A percentile compares a stretch with the other conserved stretches of the same genome.
Evolutionary conservation across 2,113 vertebrate species (phyloP).

Genomic region (Sander lucioperca): DNA sequence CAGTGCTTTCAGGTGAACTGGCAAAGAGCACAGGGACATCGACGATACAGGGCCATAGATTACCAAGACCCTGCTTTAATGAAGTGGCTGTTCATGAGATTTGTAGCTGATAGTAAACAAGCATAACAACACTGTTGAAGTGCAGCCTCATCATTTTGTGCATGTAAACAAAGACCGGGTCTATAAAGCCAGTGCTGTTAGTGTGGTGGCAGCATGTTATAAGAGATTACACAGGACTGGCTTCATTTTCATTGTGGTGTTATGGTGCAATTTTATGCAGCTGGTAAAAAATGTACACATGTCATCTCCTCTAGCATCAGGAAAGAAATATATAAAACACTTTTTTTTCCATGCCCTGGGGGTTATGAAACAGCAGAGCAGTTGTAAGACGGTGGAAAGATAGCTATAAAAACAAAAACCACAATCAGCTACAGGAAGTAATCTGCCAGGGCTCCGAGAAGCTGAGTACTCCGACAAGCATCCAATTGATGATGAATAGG

Average conservation of each 20-base stretch:
- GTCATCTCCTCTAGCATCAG: not conserved
- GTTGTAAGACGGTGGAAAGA: constrained; percentile 6
- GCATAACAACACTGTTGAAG: constrained; percentile 42
- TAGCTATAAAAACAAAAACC: constrained; percentile 17
- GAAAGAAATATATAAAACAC: not conserved
- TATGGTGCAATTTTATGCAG: constrained; percentile 14
- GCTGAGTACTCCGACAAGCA: constrained; percentile 28
- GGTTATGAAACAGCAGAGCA: not conserved
- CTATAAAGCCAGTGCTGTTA: constrained; percentile 24
- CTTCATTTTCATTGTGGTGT: constrained; percentile 5
- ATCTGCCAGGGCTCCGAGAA: constrained; percentile 28
- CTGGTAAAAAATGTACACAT: constrained; percentile 11
- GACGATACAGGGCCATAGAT: constrained; percentile 23
- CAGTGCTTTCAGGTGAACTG: not conserved
- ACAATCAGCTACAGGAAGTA: constrained; percentile 37
- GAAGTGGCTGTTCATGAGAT: constrained; percentile 52
- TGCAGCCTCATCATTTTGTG: constrained; percentile 60
- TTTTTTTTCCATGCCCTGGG: not conserved
- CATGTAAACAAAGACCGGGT: constrained; percentile 31
- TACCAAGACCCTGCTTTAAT: constrained; percentile 41
- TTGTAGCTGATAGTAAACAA: constrained; percentile 49
- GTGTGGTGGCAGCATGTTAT: not conserved
- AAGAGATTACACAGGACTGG: not conserved
- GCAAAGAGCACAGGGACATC: constrained; percentile 11
- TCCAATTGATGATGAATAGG: constrained; percentile 36